Conservation (phyloP, 1,140 invertebrate genomes). For the Laupala kohalensis region DNA sequence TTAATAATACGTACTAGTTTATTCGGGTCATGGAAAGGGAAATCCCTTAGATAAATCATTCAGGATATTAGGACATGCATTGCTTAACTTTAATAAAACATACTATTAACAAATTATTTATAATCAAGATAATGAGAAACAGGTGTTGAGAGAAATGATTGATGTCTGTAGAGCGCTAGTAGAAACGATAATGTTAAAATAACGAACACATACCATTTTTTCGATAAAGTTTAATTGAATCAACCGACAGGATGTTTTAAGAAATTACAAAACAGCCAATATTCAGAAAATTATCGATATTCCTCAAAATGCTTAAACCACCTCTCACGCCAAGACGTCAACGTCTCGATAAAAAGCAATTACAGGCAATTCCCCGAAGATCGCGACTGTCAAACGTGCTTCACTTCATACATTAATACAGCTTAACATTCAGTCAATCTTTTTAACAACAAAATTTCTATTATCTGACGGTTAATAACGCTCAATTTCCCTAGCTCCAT, state of each 20-base stretch:
- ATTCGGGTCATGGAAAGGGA: too few species aligned
- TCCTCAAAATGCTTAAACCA: neutral
- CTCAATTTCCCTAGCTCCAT: neutral
- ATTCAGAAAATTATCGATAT: neutral
- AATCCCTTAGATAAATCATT: too few species aligned
- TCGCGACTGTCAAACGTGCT: neutral
- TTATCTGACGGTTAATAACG: neutral
- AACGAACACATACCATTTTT: neutral
- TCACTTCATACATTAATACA: neutral
- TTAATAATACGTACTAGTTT: too few species aligned
- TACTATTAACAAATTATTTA: neutral
- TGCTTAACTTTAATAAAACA: too few species aligned
- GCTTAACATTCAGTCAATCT: neutral
- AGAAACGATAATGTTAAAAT: neutral
- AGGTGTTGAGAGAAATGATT: neutral
- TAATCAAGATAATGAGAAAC: neutral
- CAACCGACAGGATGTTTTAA: neutral
- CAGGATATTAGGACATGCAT: too few species aligned
- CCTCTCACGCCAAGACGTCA: neutral
- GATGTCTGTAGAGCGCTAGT: neutral
- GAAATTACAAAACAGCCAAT: neutral
- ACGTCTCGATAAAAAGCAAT: neutral
- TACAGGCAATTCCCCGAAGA: neutral
- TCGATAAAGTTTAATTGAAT: neutral
- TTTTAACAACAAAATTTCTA: neutral